Evolutionary conservation across 2,888 invertebrate genomes (phyloP), one percentile per base, ranked within the genome.

Genomic region (Myopa tessellatipennis): DNA sequence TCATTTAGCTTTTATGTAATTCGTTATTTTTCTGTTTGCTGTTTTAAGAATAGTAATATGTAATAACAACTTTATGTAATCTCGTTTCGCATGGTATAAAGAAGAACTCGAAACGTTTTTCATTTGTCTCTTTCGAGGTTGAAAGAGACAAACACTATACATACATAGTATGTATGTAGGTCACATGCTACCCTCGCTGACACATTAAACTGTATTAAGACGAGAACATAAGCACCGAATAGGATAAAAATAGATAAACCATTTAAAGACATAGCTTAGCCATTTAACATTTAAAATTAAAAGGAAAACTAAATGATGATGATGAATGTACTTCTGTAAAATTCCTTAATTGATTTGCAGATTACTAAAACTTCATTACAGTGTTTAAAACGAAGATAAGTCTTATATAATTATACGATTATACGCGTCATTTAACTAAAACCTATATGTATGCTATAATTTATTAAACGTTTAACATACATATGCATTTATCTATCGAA

Each of bases 121-220:
- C 84, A 86, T 84, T 85, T 83, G 82, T 81, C 84, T 85, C 83
- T 81, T 85, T 85, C 85, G 83, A 86, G 84, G 85, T 82, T 84
- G 63, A 4, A 38, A 8, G 6, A 3, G 8, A 71, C 26, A 58
- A n/a, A 58, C 38, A 40, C 36, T n/a, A 18, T 71, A 36, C 18
- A 60, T 14, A 26, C 38, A 52, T 34, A 26, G 36, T 45, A 63
- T 7, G n/a, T n/a, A 63, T n/a, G 5, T 26, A 63, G 16, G 18
- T 58, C 72, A 72, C 60, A 69, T 69, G 69, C 69, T 52, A 52
- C 16, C 16, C n/a, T 18, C 50, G 50, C 18, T 69, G 69, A 69
- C 69, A 52, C 55, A 55, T 70, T 55, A 4, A 52, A 55, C 40
- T 55, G 34, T 34, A 36, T 70, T 70, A 14, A 55, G 26, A 70